Evolutionary conservation across 2,113 vertebrate genomes (phyloP).

Genomic region (Entomyzon cyanotis): DNA sequence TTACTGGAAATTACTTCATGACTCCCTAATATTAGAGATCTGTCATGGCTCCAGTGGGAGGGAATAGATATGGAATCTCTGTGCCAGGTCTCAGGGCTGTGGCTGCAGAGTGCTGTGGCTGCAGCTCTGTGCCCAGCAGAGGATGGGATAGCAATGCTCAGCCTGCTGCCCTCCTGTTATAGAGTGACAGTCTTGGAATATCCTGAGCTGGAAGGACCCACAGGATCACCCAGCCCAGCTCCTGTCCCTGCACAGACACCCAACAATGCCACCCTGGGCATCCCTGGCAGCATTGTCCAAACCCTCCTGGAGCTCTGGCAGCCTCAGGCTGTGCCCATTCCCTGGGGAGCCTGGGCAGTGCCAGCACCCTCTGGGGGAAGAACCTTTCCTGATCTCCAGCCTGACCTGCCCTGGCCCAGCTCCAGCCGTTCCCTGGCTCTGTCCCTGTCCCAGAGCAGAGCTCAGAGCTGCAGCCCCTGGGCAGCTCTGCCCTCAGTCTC

Average conservation of each 20-base stretch:
- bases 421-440: neutral
- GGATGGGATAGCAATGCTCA: neutral
- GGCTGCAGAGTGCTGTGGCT: neutral
- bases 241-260: neutral
- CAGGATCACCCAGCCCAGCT: rapidly evolving
- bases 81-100: neutral
- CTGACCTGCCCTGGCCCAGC: neutral
- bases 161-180: neutral
- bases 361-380: neutral
- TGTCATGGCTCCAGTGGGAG: neutral
- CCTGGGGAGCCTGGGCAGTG: neutral
- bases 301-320: neutral
- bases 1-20: neutral
- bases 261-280: neutral
- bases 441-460: neutral
- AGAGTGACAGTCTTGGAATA: neutral
- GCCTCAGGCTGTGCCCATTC: neutral
- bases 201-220: neutral
- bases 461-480: neutral
- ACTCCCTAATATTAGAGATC: neutral
- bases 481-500: neutral
- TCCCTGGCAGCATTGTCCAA: neutral
- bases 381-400: neutral
- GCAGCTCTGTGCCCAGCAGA: neutral
- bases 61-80: neutral